These are phyloP conservation scores for Aphaenogaster rudis DNA, from an alignment of 1,140 invertebrate species.

Conservation along the genomic window DNA sequence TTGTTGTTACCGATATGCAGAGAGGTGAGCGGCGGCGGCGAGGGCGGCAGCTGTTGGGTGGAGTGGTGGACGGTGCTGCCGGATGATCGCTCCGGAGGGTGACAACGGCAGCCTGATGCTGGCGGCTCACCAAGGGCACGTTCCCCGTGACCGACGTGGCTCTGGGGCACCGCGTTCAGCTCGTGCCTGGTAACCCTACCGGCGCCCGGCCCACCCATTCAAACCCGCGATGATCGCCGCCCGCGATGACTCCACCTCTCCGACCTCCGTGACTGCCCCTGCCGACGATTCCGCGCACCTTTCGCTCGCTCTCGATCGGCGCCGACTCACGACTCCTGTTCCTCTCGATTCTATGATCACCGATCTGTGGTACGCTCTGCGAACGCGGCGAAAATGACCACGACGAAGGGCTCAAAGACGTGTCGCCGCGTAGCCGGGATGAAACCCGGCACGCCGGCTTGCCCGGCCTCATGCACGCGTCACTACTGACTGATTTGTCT, in stretches of 20 bases:
- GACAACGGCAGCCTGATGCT: constrained; percentile 69
- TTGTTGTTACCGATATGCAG: constrained; percentile 68
- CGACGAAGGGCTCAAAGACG: constrained; percentile 40
- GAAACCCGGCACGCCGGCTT: constrained; percentile 45
- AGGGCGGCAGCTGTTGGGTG: constrained; percentile 73
- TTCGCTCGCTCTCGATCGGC: background rate
- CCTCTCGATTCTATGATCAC: background rate
- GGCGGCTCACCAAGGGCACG: constrained; percentile 80
- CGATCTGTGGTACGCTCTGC: constrained; percentile 61
- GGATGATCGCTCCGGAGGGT: constrained; percentile 53
- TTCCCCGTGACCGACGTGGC: constrained; percentile 82
- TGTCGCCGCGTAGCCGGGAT: constrained; percentile 70
- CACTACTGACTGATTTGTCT: constrained; percentile 46
- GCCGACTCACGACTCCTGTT: constrained; percentile 1
- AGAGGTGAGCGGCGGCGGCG: constrained; percentile 76
- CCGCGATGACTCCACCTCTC: constrained; percentile 80
- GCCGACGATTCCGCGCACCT: constrained; percentile 32
- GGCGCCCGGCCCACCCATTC: constrained; percentile 85
- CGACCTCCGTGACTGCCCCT: constrained; percentile 70
- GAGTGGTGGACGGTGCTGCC: constrained; percentile 48
- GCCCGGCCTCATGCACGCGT: constrained; percentile 62
- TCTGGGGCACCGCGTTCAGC: constrained; percentile 85
- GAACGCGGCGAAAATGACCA: constrained; percentile 71
- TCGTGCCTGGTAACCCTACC: constrained; percentile 84
- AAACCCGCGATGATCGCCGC: constrained; percentile 82